Conservation (phyloP, 2,888 invertebrate species). For the Cordilura impudica region DNA sequence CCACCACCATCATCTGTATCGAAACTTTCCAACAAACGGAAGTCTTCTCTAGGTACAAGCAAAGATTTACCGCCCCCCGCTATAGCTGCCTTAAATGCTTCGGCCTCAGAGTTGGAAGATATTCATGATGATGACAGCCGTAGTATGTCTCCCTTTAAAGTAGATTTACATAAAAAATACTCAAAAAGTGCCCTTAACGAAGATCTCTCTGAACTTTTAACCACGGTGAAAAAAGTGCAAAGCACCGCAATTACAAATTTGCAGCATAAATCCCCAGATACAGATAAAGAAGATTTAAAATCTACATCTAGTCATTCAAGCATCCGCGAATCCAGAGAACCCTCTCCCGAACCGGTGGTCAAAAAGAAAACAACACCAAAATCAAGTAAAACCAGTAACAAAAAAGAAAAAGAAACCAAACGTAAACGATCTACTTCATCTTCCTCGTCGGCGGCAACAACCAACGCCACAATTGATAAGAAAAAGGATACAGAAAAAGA, state of each 20-base stretch:
- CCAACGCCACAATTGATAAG: constrained; percentile 25
- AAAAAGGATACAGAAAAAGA: constrained; percentile 64
- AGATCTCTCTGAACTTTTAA: constrained; percentile 73
- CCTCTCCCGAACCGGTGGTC: constrained; percentile 44
- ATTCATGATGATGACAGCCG: constrained; percentile 71
- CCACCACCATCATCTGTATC: constrained; percentile 40
- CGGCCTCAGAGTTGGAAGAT: constrained; percentile 72
- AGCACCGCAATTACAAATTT: constrained; percentile 63
- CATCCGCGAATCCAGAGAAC: constrained; percentile 61
- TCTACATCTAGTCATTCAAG: constrained; percentile 71
- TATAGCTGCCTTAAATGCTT: constrained; percentile 71
- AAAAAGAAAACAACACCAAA: constrained; percentile 43
- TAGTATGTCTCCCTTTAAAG: constrained; percentile 76
- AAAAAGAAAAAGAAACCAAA: constrained; percentile 63
- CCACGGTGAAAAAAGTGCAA: constrained; percentile 72
- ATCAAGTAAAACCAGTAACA: constrained; percentile 37
- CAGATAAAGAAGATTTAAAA: constrained; percentile 72
- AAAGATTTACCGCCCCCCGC: constrained; percentile 72
- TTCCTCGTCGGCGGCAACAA: constrained; percentile 34
- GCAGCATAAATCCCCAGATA: constrained; percentile 45
- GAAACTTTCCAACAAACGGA: constrained; percentile 60
- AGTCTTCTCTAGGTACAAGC: constrained; percentile 55
- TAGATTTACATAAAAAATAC: constrained; percentile 78
- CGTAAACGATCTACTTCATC: constrained; percentile 53
- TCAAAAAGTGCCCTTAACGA: constrained; percentile 78